Evolutionary conservation across 64 coral and sea anemone species (phyloP), one percentile per base, ranked within the genome.

Genomic region (Montipora cactus): DNA sequence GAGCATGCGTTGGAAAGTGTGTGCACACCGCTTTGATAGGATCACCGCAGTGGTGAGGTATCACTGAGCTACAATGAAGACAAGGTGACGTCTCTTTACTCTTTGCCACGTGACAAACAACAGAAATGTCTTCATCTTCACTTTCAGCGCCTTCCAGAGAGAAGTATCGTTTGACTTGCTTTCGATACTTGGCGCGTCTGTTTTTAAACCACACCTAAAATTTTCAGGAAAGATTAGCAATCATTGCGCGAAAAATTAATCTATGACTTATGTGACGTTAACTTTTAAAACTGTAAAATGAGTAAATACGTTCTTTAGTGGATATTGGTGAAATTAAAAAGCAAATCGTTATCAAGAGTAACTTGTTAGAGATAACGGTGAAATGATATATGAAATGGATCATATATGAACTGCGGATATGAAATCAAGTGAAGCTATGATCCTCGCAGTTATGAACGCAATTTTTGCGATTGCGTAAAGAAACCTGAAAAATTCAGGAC

Each of bases 191-290:
- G 46, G 96, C 96, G 10, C 96, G 78, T 90, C 96, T 68, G 70
- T 95, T 95, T 76, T 98, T 98, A 47, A 97, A 97, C 96, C 96
- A 97, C 59, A 97, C 93, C 96, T 97, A 25, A 23, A 74, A 86
- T 49, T 49, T 13, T 3, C 1, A 7, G 22, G 4, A 78, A 5
- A 47, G 44, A 78, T 21, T 20, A 7, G 18, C 14, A 0, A 71
- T 71, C 4, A 7, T 71, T 21, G 3, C 68, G 68, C 21, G 68
- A 71, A 71, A 4, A 71, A 64, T 4, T 64, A 4, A 16, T 15
- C 14, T 12, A 64, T 64, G 61, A 16, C 61, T 0, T 64, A 15
- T 15, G 52, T 10, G 10, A 55, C 52, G 6, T 37, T 37, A 37
- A 37, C 37, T 37, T 37, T 37, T 37, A 37, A 37, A 37, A 37